phyloP scores from a whole-genome alignment of 2,113 vertebrate genomes.

The Ariopsis seemanni region DNA sequence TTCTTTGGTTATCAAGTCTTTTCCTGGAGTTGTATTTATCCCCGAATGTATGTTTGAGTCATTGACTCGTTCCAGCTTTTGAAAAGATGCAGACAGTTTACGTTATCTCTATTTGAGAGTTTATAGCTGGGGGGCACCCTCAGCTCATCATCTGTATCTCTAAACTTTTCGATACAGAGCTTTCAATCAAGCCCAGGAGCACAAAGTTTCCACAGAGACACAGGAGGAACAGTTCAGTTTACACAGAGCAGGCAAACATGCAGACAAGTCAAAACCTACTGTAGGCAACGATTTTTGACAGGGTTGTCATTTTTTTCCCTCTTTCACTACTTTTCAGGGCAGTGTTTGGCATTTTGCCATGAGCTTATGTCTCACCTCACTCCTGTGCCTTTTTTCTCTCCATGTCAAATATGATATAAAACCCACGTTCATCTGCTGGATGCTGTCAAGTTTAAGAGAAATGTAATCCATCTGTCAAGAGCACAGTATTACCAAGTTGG shows the following conservation, averaged over 20 bases:
- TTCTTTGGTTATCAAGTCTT: background rate
- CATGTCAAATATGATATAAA: slow-evolving; percentile 42
- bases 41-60: background rate
- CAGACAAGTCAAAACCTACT: slow-evolving; percentile 39
- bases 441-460: slow-evolving; percentile 42
- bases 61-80: background rate
- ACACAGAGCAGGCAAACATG: slow-evolving; percentile 11
- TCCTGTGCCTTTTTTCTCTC: slow-evolving; percentile 11
- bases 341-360: slow-evolving; percentile 26
- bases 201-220: background rate
- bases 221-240: slow-evolving; percentile 15
- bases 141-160: background rate
- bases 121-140: background rate
- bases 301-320: slow-evolving; percentile 11
- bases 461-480: slow-evolving; percentile 40
- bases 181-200: background rate
- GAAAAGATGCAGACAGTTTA: background rate
- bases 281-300: slow-evolving; percentile 31
- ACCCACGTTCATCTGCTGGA: slow-evolving; percentile 19
- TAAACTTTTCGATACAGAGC: background rate
- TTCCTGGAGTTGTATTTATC: background rate
- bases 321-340: slow-evolving; percentile 10
- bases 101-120: background rate
- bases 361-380: slow-evolving; percentile 14
- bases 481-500: background rate